Evolutionary conservation across 2,888 invertebrate species (phyloP).

Genomic region (Tipula lateralis): DNA sequence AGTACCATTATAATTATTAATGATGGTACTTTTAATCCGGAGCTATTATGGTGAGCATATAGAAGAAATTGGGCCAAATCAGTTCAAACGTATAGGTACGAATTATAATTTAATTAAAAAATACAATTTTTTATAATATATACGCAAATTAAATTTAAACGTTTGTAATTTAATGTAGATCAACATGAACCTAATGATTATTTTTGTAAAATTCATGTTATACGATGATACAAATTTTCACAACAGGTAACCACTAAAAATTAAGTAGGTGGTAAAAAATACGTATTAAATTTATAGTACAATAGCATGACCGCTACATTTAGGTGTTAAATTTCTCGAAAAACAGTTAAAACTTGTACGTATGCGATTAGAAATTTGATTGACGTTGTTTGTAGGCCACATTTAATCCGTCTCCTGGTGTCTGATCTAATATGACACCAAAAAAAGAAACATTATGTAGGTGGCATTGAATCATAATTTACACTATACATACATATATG

Average conservation of each 20-base stretch:
- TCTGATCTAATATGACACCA: neutral
- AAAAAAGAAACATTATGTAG: neutral
- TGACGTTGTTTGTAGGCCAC: neutral
- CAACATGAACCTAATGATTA: too few species aligned
- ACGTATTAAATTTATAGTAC: neutral
- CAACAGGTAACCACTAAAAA: neutral
- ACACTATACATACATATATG: neutral
- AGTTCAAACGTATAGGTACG: too few species aligned
- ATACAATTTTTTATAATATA: too few species aligned
- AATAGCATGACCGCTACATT: neutral
- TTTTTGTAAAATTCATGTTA: too few species aligned
- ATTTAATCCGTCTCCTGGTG: neutral
- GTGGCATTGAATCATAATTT: neutral
- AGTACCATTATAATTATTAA: too few species aligned
- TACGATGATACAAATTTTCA: neutral
- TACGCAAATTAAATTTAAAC: too few species aligned
- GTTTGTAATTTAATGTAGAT: too few species aligned
- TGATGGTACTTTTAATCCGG: too few species aligned
- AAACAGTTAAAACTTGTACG: neutral
- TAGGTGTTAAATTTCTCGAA: neutral
- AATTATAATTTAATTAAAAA: too few species aligned
- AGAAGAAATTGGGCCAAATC: too few species aligned
- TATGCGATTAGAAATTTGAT: neutral
- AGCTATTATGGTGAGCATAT: too few species aligned
- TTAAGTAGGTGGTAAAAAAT: neutral